Base-by-base conservation (phyloP, 92 coral and sea anemone species). In the Parazoanthus swiftii region DNA sequence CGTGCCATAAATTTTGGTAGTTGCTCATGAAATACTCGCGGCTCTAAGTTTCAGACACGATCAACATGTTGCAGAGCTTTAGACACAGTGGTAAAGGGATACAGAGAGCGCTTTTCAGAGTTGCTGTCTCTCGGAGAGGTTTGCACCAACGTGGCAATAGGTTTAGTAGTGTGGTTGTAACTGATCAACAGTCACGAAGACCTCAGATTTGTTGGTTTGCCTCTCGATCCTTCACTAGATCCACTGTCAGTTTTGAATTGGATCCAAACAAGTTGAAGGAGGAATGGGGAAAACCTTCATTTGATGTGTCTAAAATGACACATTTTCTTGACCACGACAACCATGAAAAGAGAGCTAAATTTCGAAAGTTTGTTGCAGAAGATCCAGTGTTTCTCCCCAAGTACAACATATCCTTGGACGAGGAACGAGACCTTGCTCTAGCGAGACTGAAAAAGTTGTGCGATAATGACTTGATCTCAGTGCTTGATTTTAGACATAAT, bases 371-470 rank as follows among this genome's bases (percentile, higher is more conserved):
- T 90, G 88, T 91, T 23, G 88, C 94, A 10, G 93, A 89, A 35
- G 95, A 94, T 38, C 85, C 91, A 3, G 76, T 92, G 6, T 91
- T 94, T 91, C 81, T 91, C 43, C 97, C 97, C 3, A 89, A 85
- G 59, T 94, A 94, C 90, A 92, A 94, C 91, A 92, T 94, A 9
- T 81, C 97, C 25, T 29, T 94, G 8, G 95, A 91, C 38, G 95
- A 94, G 77, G 97, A 94, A 68, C 89, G 97, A 36, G 97, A 92
- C 16, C 86, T 94, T 70, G 95, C 97, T 33, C 81, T 94, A 11
- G 81, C 91, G 72, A 88, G 97, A 39, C 88, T 94, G 67, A 88
- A 94, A 85, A 90, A 91, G 50, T 89, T 94, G 73, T 94, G 97
- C 59, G 93, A 92, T 63, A 92, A 94, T 51, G 92, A 91, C 14